phyloP scores from a whole-genome alignment of 2,888 invertebrate species.

The Plebejus melissa region DNA sequence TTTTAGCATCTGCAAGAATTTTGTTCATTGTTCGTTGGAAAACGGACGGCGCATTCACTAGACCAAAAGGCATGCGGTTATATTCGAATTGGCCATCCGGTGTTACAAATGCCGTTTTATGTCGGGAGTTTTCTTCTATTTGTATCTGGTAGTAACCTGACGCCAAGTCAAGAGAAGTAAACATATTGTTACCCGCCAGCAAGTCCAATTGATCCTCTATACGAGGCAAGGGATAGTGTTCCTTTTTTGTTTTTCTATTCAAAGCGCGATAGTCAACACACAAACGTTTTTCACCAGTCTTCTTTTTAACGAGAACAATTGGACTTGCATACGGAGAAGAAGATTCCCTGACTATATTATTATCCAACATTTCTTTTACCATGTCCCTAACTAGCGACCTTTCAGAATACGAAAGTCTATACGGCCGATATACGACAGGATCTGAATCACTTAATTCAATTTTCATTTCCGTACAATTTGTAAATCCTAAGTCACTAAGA shows the following conservation, averaged over 20 bases:
- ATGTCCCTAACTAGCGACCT: slow-evolving; percentile 32
- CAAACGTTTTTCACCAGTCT: slow-evolving; percentile 30
- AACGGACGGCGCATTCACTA: slow-evolving; percentile 47
- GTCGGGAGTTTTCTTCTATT: not conserved
- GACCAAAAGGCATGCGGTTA: slow-evolving; percentile 48
- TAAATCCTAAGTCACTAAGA: not conserved
- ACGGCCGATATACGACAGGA: slow-evolving; percentile 37
- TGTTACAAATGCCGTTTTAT: not conserved
- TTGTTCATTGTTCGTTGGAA: slow-evolving; percentile 47
- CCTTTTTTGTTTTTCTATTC: slow-evolving; percentile 33
- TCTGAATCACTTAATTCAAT: slow-evolving; percentile 29
- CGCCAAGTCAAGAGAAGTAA: slow-evolving; percentile 27
- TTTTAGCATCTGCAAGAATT: slow-evolving; percentile 36
- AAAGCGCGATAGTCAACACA: slow-evolving; percentile 28
- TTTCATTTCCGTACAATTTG: not conserved
- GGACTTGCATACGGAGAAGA: slow-evolving; percentile 38
- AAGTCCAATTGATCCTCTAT: slow-evolving; percentile 34
- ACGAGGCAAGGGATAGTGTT: slow-evolving; percentile 39
- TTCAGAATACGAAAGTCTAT: slow-evolving; percentile 34
- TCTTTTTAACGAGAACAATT: slow-evolving; percentile 37
- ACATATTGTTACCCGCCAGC: slow-evolving; percentile 31
- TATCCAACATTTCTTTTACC: slow-evolving; percentile 35
- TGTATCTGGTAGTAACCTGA: not conserved
- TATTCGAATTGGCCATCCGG: no score
- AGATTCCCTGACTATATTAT: slow-evolving; percentile 34